phyloP scores from a whole-genome alignment of 2,888 invertebrate species.

The Apamea epomidion region DNA sequence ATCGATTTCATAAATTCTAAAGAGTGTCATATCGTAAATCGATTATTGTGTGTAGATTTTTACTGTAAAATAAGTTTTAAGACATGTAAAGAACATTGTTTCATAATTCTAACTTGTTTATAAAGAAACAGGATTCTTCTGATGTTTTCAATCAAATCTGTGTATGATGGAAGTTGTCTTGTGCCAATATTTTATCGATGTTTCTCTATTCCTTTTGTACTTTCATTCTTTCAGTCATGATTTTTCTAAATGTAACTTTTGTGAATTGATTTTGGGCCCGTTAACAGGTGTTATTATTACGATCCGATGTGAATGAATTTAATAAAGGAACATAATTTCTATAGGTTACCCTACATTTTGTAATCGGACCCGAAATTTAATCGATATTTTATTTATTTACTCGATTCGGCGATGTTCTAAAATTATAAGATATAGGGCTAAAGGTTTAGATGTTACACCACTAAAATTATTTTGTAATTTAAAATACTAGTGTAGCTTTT shows the following conservation, averaged over 20 bases:
- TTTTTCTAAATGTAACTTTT: background rate
- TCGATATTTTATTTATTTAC: background rate
- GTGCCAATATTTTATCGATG: conserved; percentile 80
- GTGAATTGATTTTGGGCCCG: background rate
- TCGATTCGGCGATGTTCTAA: conserved; percentile 46
- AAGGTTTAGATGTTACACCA: conserved; percentile 61
- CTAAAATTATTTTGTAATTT: conserved; percentile 63
- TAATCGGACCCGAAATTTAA: conserved; percentile 3
- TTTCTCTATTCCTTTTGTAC: conserved; percentile 39
- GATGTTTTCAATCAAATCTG: conserved; percentile 54
- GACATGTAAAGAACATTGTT: conserved; percentile 20
- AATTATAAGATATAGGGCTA: conserved; percentile 50
- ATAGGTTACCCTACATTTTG: background rate
- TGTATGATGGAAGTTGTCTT: conserved; percentile 77
- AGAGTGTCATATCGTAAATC: conserved; percentile 52
- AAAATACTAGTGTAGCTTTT: conserved; percentile 80
- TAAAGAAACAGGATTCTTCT: conserved; percentile 33
- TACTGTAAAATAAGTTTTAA: conserved; percentile 25
- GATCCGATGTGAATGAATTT: background rate
- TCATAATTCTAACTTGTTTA: conserved; percentile 19
- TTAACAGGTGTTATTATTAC: background rate
- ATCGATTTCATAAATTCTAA: conserved; percentile 38
- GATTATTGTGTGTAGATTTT: conserved; percentile 40
- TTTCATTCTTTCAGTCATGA: background rate
- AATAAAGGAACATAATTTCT: background rate